Conservation (phyloP, 1,140 invertebrate species). For the Drosophila jambulina region DNA sequence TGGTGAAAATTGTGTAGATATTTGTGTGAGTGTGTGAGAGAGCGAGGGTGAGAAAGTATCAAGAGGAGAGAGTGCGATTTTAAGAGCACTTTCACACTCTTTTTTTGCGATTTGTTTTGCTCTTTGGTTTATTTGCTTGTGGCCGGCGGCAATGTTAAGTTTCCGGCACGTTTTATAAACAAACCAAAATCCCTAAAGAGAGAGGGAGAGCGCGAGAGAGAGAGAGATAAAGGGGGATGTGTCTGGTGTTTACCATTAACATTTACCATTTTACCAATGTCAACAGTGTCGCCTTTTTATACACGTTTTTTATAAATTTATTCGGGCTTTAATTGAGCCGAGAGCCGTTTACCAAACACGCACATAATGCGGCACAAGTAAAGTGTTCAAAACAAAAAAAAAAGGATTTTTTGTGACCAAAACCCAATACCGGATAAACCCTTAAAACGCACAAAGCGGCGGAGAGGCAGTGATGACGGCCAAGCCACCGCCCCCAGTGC, state of each 20-base stretch:
- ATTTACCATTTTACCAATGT: slow-evolving; percentile 67
- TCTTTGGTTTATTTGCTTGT: slow-evolving; percentile 59
- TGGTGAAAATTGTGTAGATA: slow-evolving; percentile 58
- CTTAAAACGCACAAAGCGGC: slow-evolving; percentile 55
- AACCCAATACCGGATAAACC: slow-evolving; percentile 16
- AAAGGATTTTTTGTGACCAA: slow-evolving; percentile 5
- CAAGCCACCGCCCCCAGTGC: slow-evolving; percentile 69
- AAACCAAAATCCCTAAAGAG: slow-evolving; percentile 57
- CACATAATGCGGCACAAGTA: slow-evolving; percentile 56
- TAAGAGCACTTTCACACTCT: slow-evolving; percentile 26
- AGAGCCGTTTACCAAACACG: slow-evolving; percentile 35
- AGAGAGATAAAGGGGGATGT: slow-evolving; percentile 4
- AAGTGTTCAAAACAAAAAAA: slow-evolving; percentile 31
- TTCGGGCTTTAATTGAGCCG: slow-evolving; percentile 32
- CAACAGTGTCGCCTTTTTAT: slow-evolving; percentile 61
- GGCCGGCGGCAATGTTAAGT: slow-evolving; percentile 64
- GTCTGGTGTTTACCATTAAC: slow-evolving; percentile 59
- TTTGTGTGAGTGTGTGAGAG: neutral
- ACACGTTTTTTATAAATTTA: slow-evolving; percentile 32
- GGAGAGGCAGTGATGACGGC: slow-evolving; percentile 56
- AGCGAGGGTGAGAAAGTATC: slow-evolving; percentile 1
- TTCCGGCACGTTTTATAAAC: slow-evolving; percentile 82
- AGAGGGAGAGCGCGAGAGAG: slow-evolving; percentile 1
- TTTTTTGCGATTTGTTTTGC: slow-evolving; percentile 33
- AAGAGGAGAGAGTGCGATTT: neutral